A percentile compares a stretch with the other conserved stretches of the same genome.
Evolutionary conservation across 2,113 vertebrate species (phyloP).

Genomic region (Pomatostomus ruficeps): DNA sequence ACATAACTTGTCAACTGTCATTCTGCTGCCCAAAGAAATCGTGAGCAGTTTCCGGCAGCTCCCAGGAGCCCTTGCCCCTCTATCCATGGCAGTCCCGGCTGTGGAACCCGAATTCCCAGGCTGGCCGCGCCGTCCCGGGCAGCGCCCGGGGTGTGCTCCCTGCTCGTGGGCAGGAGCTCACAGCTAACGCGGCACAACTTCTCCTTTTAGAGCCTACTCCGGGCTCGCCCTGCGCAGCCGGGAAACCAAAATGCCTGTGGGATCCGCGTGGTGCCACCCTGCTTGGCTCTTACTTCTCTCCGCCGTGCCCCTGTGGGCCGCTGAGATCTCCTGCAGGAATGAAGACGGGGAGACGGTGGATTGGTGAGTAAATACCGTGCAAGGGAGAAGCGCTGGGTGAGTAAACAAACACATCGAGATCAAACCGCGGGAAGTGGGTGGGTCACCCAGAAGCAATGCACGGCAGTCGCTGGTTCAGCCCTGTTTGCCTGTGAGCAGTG

Average conservation of each 20-base stretch:
- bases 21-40: not conserved
- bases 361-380: slow-evolving; percentile 77
- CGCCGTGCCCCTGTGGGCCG: not conserved
- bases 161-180: not conserved
- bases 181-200: not conserved
- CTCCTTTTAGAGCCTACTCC: not conserved
- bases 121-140: not conserved
- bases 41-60: not conserved
- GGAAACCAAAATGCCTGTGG: slow-evolving; percentile 46
- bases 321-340: slow-evolving; percentile 82
- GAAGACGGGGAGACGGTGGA: slow-evolving; percentile 85
- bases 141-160: not conserved
- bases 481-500: not conserved
- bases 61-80: not conserved
- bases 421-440: not conserved
- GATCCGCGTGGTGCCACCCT: not conserved
- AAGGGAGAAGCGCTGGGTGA: not conserved
- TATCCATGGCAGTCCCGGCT: rapidly evolving
- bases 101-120: rapidly evolving
- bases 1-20: not conserved
- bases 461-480: not conserved
- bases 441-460: not conserved
- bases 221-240: not conserved
- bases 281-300: slow-evolving; percentile 27
- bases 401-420: not conserved